Base-by-base conservation (phyloP, 2,888 invertebrate species). In the Callosobruchus maculatus region DNA sequence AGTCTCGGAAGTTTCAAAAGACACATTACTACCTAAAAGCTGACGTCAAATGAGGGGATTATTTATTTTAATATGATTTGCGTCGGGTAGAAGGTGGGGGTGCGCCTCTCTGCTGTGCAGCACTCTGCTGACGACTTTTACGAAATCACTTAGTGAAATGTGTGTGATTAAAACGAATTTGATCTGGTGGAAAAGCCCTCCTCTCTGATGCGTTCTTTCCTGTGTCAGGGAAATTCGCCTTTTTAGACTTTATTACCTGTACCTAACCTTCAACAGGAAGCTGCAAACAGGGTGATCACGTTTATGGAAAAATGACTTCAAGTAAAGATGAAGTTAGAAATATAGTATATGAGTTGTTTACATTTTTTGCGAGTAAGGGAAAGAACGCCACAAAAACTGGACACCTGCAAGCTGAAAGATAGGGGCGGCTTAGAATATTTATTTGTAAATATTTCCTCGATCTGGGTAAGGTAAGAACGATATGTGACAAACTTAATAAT, bases 91-190 rank as follows among this genome's bases (percentile, higher is more conserved):
- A 82, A 82, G 82, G 81, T 13, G 13, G 13, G 49, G 26, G 26
- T 7, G 26, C 26, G 2, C 3, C 26, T n/a, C n/a, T n/a, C n/a
- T n/a, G n/a, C n/a, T n/a, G n/a, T n/a, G n/a, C 81, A 82, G 82
- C 81, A 83, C 83, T 82, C 82, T 80, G 80, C 81, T 78, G 76
- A 77, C 68, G 68, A 21, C 21, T 82, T 83, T 83, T 83, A 83
- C 82, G 81, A 82, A 83, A 83, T 83, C 82, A 83, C 83, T 83
- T 79, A 79, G 82, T 82, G 81, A 84, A 83, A 84, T 82, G 84
- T 83, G 84, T 83, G 83, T 84, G 84, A 85, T 85, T 84, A 84
- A 84, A 85, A 85, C 82, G 83, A 85, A 85, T 85, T 86, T 85
- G 84, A 86, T 86, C 83, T 83, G 80, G 83, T 79, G 83, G 84